Conservation (phyloP, 2,888 invertebrate species). For the Dryocosmus kuriphilus region DNA sequence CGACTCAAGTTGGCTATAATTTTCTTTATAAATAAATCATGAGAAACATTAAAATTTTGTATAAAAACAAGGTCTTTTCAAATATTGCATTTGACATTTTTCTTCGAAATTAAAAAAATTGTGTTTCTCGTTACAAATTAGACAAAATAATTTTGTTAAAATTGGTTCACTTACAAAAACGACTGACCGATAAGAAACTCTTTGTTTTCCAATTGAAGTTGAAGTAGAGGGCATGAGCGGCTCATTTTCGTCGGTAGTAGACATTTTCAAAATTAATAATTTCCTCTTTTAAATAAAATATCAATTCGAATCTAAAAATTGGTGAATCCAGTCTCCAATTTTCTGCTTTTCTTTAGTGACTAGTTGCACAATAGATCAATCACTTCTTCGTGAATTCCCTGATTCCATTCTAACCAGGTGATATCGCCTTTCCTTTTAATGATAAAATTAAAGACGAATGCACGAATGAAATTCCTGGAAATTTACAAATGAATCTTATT, state of each 20-base stretch:
- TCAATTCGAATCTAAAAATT: not conserved
- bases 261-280: conserved; percentile 56
- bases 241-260: conserved; percentile 68
- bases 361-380: not conserved
- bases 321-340: not conserved
- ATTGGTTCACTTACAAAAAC: conserved; percentile 62
- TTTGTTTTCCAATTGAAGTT: conserved; percentile 52
- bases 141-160: conserved; percentile 4
- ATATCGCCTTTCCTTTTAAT: not conserved
- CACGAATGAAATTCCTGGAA: not conserved
- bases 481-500: not conserved
- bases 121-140: not conserved
- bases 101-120: not conserved
- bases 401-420: not conserved
- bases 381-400: not conserved
- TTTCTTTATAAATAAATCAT: no score
- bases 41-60: no score
- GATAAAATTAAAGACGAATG: not conserved
- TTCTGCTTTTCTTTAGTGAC: not conserved
- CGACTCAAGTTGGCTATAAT: no score
- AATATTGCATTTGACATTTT: no score
- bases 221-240: conserved; percentile 62
- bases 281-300: not conserved
- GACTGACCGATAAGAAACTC: conserved; percentile 64
- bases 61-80: no score